Base-by-base conservation (phyloP, 2,888 invertebrate species). In the Byasa hedistus region DNA sequence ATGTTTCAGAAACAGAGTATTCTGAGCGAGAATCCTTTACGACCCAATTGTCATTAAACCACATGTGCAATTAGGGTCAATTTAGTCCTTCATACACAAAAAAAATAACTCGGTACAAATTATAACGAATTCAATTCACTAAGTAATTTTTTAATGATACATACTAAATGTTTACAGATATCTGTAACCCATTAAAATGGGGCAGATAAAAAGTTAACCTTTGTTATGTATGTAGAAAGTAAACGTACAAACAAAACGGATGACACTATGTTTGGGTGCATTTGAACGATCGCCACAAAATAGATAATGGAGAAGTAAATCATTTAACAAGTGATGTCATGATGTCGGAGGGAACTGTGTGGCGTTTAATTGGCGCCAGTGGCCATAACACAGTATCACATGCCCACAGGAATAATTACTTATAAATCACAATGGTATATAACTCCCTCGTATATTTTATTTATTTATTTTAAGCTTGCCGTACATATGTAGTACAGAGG, bases 321-420 rank as follows among this genome's bases (percentile, higher is more conserved):
- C 39, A 24, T 61, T 52, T 73, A 72, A 70, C 60, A 61, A 72
- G 74, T 86, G 87, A 86, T 83, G 84, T 85, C 85, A 87, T 76
- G 69, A 59, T 61, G 74, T 69, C 70, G 71, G 64, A 73, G 72
- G 71, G 72, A 73, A 72, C 69, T 69, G 71, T 69, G 72, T 73
- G 69, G 71, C 69, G 66, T 68, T 65, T 82, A 80, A 83, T 84
- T 84, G 81, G 71, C 68, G 68, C 64, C 71, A 80, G 79, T 75
- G 75, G 78, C 72, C 77, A 72, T 71, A 69, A 65, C 65, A 68
- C 67, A 57, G 59, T 58, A 48, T 56, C 60, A 69, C 57, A 59
- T 57, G 48, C 55, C 63, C 54, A 32, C 52, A 52, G 17, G 32
- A 32, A n/a, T 61, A 27, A 27, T 56, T 56, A 19, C 44, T 17